These are phyloP conservation scores for Berghia stephanieae DNA, from an alignment of 1,140 invertebrate genomes.

Conservation along the genomic window DNA sequence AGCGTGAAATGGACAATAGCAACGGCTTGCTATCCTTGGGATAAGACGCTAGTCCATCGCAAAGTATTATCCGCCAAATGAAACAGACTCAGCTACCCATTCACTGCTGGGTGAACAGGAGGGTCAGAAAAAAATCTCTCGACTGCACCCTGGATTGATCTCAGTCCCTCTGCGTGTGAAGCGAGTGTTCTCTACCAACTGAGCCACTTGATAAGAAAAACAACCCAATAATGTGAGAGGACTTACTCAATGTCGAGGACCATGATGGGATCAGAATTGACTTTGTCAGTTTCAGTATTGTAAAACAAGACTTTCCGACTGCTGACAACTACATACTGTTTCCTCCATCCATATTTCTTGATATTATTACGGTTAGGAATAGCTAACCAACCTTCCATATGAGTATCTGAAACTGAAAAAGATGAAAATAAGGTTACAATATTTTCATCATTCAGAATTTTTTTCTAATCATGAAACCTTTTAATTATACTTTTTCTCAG, in stretches of 20 bases:
- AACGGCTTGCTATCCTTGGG: too few species aligned
- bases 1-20: too few species aligned
- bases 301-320: constrained; percentile 98
- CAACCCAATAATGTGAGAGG: neutral
- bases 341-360: constrained; percentile 93
- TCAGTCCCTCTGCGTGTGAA: too few species aligned
- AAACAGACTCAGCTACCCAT: too few species aligned
- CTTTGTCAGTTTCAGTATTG: constrained; percentile 92
- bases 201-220: too few species aligned
- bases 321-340: constrained; percentile 96
- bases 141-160: too few species aligned
- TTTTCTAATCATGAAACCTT: neutral
- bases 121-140: too few species aligned
- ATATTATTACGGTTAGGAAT: constrained; percentile 96
- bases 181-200: too few species aligned
- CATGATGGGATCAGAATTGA: constrained; percentile 92
- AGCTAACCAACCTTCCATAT: constrained; percentile 94
- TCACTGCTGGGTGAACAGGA: too few species aligned
- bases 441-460: neutral
- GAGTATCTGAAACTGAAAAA: constrained; percentile 70
- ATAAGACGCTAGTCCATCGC: too few species aligned
- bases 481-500: neutral
- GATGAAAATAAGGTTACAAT: neutral
- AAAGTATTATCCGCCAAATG: too few species aligned
- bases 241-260: constrained; percentile 92